These are phyloP conservation scores for Hyles euphorbiae DNA, from an alignment of 1,140 invertebrate genomes.

Conservation along the genomic window DNA sequence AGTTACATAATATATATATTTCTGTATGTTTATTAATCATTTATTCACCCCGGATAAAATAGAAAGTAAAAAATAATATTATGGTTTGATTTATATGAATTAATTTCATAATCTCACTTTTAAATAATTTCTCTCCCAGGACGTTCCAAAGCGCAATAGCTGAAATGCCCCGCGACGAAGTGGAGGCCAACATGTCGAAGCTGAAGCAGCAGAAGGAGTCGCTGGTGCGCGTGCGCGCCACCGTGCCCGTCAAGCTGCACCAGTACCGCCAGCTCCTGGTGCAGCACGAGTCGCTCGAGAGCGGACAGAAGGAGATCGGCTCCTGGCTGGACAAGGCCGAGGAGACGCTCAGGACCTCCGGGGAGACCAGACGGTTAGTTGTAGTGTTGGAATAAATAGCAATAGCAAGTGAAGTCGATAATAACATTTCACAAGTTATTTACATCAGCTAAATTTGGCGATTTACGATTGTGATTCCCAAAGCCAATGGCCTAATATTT, in stretches of 20 bases:
- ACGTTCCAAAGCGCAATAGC: slow-evolving; percentile 93
- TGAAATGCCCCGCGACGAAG: slow-evolving; percentile 92
- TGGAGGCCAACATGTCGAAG: slow-evolving; percentile 92
- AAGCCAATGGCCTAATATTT: too few species aligned
- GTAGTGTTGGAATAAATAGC: neutral
- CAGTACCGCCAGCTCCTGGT: slow-evolving; percentile 89
- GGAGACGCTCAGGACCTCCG: slow-evolving; percentile 74
- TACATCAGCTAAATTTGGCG: too few species aligned
- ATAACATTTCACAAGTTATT: too few species aligned
- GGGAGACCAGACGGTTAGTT: slow-evolving; percentile 48
- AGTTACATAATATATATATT: too few species aligned
- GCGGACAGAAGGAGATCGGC: slow-evolving; percentile 89
- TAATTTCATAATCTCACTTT: neutral
- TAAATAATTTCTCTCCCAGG: slow-evolving; percentile 44
- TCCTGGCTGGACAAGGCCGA: slow-evolving; percentile 92
- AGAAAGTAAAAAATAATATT: too few species aligned
- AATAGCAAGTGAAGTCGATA: too few species aligned
- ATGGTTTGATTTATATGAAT: neutral
- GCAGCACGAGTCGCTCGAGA: slow-evolving; percentile 92
- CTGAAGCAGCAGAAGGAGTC: slow-evolving; percentile 93
- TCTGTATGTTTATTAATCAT: too few species aligned
- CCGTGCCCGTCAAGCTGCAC: slow-evolving; percentile 87
- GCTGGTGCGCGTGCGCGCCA: slow-evolving; percentile 86
- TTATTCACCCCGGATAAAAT: too few species aligned
- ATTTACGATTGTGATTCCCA: too few species aligned